Conservation (phyloP, 2,888 invertebrate species). For the Apantesis nais region DNA sequence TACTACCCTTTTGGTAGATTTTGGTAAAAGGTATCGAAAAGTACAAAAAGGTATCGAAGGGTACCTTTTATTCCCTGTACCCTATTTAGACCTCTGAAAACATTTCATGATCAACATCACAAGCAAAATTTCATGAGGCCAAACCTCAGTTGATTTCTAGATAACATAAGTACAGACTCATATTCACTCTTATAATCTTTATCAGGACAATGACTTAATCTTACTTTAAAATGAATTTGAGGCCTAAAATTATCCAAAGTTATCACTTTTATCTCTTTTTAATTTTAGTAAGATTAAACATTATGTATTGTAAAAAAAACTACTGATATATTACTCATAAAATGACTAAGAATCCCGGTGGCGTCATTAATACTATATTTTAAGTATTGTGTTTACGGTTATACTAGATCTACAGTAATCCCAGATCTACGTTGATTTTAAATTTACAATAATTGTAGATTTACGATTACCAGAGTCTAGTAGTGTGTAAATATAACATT, state of each 20-base stretch:
- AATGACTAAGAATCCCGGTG: neutral
- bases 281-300: neutral
- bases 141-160: neutral
- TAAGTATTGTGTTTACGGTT: neutral
- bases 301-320: neutral
- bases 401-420: neutral
- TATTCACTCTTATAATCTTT: neutral
- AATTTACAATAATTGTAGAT: neutral
- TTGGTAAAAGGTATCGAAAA: too few species aligned
- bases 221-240: too few species aligned
- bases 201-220: neutral
- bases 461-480: conserved; percentile 62
- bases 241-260: neutral
- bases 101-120: too few species aligned
- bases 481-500: conserved; percentile 63
- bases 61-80: too few species aligned
- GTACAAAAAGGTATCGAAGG: too few species aligned
- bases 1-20: too few species aligned
- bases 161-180: neutral
- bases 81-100: too few species aligned
- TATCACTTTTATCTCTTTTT: too few species aligned
- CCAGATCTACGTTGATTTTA: neutral
- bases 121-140: neutral
- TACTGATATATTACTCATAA: neutral
- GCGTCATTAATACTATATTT: neutral